Conservation (phyloP, 2,888 invertebrate genomes). For the Trachelus iudaicus region DNA sequence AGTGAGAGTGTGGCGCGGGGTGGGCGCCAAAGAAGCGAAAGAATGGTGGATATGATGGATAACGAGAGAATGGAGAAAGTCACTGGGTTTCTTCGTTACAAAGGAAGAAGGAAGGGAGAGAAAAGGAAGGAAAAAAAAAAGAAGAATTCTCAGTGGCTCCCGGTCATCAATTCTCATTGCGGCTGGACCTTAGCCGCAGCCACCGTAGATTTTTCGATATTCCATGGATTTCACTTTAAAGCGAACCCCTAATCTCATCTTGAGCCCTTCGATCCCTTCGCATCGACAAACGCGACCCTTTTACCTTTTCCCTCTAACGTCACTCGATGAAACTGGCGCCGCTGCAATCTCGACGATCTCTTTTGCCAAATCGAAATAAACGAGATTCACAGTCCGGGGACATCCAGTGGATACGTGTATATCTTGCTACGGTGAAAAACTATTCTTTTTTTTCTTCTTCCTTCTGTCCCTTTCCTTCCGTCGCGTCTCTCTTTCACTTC, state of each 20-base stretch:
- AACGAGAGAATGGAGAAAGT: background rate
- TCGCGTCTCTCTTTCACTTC: no score
- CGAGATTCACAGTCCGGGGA: background rate
- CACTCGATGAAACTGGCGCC: background rate
- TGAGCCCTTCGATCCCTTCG: background rate
- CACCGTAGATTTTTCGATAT: background rate
- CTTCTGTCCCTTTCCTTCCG: no score
- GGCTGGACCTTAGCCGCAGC: background rate
- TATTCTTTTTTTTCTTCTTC: no score
- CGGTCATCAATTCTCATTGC: background rate
- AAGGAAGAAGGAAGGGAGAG: background rate
- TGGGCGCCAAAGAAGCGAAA: background rate
- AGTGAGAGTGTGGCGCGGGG: fast-evolving
- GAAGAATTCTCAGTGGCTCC: background rate
- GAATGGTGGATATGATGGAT: background rate
- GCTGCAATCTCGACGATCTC: background rate
- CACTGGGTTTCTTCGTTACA: background rate
- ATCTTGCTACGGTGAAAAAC: no score
- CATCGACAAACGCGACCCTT: background rate
- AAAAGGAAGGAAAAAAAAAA: no score
- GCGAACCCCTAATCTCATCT: background rate
- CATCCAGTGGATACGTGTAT: background rate
- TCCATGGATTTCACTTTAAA: slow-evolving; percentile 3
- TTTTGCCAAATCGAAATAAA: background rate
- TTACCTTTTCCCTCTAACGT: background rate